A percentile compares a stretch with the other conserved stretches of the same genome.
Conservation (phyloP, 2,888 invertebrate genomes). For the Cacoxenus indagator region DNA sequence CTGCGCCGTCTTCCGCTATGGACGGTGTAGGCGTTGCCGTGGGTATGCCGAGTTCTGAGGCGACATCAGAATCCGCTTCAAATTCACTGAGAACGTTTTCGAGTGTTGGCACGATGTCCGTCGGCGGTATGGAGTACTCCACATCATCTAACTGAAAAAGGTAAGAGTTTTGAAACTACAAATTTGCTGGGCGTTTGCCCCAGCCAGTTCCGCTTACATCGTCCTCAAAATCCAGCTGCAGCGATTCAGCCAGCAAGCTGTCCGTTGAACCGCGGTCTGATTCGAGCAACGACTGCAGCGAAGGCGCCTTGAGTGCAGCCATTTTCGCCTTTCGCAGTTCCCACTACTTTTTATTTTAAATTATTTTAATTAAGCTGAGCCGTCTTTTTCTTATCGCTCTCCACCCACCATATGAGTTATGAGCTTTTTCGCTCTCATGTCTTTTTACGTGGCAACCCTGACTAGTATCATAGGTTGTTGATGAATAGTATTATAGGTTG, state of each 20-base stretch:
- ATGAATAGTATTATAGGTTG: too few relatives aligned
- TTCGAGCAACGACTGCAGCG: constrained; percentile 74
- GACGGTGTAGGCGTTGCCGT: constrained; percentile 70
- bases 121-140: constrained; percentile 85
- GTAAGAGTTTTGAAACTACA: constrained; percentile 1
- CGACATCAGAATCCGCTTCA: constrained; percentile 77
- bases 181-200: not conserved
- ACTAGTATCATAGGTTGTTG: too few relatives aligned
- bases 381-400: not conserved
- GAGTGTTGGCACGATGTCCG: constrained; percentile 81
- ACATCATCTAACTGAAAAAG: constrained; percentile 81
- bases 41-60: constrained; percentile 66
- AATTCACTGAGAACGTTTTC: constrained; percentile 86
- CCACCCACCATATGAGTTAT: not conserved
- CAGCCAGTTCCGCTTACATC: constrained; percentile 75
- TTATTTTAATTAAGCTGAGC: not conserved
- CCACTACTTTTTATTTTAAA: not conserved
- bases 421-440: not conserved
- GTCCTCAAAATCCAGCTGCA: constrained; percentile 80
- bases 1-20: constrained; percentile 62
- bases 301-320: constrained; percentile 69
- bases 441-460: too few relatives aligned
- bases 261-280: constrained; percentile 78
- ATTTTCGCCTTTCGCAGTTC: constrained; percentile 39
- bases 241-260: constrained; percentile 74